A percentile compares a stretch with the other conserved stretches of the same genome.
These are phyloP conservation scores for Salvelinus alpinus DNA, from an alignment of 2,113 vertebrate genomes.

Conservation along the genomic window DNA sequence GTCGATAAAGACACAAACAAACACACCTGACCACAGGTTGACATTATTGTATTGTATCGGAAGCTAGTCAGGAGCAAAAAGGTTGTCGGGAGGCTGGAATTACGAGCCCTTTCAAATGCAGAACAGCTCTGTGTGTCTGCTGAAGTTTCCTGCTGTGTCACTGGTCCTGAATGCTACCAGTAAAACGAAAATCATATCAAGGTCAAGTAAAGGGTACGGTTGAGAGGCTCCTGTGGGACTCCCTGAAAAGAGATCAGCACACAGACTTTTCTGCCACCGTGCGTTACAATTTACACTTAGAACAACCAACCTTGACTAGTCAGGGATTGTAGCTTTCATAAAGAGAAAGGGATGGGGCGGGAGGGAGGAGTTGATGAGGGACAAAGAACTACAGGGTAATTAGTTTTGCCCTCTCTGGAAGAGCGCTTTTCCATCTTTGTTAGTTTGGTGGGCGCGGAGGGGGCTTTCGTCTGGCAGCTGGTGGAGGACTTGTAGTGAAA, in stretches of 20 bases:
- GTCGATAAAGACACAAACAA: background rate
- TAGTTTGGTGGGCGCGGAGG: conserved; percentile 25
- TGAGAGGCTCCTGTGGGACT: conserved; percentile 21
- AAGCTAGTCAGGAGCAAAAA: background rate
- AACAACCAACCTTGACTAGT: background rate
- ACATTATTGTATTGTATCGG: background rate
- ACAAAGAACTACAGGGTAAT: conserved; percentile 30
- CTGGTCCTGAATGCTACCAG: background rate
- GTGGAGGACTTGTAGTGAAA: background rate
- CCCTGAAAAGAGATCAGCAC: conserved; percentile 13
- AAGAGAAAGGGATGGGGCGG: background rate
- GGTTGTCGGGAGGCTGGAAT: too few relatives aligned
- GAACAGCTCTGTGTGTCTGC: background rate
- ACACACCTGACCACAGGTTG: background rate
- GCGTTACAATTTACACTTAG: conserved; percentile 41
- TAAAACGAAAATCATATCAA: conserved; percentile 33
- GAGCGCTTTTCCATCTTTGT: conserved; percentile 32
- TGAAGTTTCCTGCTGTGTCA: background rate
- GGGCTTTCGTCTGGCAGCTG: conserved; percentile 32
- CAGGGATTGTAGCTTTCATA: too few relatives aligned
- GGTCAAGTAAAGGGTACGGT: conserved; percentile 10
- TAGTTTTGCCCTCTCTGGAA: conserved; percentile 30
- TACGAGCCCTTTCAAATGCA: background rate
- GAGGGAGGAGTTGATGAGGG: conserved; percentile 13
- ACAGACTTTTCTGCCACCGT: conserved; percentile 17